Evolutionary conservation across 1,140 invertebrate genomes (phyloP), one percentile per base, ranked within the genome.

Genomic region (Drosophila virilis): DNA sequence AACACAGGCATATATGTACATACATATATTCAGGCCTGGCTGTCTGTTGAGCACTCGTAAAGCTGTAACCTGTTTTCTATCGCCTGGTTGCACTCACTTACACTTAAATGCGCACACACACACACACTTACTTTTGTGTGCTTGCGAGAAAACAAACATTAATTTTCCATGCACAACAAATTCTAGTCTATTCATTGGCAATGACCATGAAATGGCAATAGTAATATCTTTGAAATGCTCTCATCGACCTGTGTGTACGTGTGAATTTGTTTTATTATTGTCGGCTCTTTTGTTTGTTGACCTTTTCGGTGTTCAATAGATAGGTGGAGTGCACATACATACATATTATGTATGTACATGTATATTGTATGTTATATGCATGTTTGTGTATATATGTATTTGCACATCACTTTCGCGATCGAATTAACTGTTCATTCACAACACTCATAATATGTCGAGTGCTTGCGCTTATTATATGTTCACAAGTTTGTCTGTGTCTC

Each of bases 21-120:
- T n/a, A n/a, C n/a, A 45, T 70, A 74, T 85, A 66, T 62, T 66
- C 12, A 10, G 28, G 10, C 57, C 33, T 69, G 22, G 4, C 74
- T 28, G 37, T 7, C 59, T 55, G 40, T 9, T 46, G 9, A 55
- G 37, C n/a, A 40, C 8, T 71, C 77, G 64, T 80, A 58, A 76
- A 77, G 62, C 60, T 73, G 35, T 76, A 86, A 86, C 84, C 83
- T 86, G 84, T 88, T 86, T 86, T 83, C 72, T 74, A 79, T 66
- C 69, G 65, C 62, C 62, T 58, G 51, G 33, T 42, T 75, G 62
- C 52, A 54, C 59, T 70, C 72, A 70, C 71, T 35, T 35, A 57
- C 62, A 52, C 52, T 58, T 46, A 46, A 17, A 22, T 10, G n/a
- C 17, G 43, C 42, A 37, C 13, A 72, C 51, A 38, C 54, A 54